Base-by-base conservation (phyloP, 2,797 vertebrate genomes). In the Lagodon rhomboides region DNA sequence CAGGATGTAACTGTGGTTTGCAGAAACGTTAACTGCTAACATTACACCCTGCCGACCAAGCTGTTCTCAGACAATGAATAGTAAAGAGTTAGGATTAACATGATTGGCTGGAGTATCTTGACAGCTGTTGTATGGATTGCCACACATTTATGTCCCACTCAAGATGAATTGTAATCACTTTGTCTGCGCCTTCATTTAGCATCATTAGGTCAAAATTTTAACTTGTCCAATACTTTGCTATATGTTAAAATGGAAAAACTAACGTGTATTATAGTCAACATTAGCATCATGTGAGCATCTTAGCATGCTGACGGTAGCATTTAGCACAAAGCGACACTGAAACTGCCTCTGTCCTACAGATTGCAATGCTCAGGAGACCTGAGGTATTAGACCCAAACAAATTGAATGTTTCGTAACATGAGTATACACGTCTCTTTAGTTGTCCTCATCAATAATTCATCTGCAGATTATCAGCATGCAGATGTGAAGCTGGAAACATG, bases 391-490 rank as follows among this genome's bases (percentile, higher is more conserved):
- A 34, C 2, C 5, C 4, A 53, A 23, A 47, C 43, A 49, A 18
- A 30, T n/a, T 30, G 12, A 30, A 49, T 30, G 41, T 44, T 46
- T 23, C n/a, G 23, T 25, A 22, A 30, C 20, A 23, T 6, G 22
- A 18, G 15, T 62, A 17, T 25, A 66, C 30, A 17, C 17, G 12
- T 68, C n/a, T 60, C 27, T 60, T 60, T 18, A 60, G 16, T 9
- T 49, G 56, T 50, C 51, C 46, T 60, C 34, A 51, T 62, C 47
- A 51, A 16, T 61, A 25, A 43, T 27, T n/a, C 16, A 68, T 44
- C 51, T 54, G n/a, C 3, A 23, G 50, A 38, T 23, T 43, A 25
- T 25, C 38, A 27, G 22, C 51, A 55, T 44, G 50, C 13, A 20
- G 22, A 25, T 20, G 34, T 68, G 11, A 25, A 55, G 22, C 38